phyloP scores from a whole-genome alignment of 2,888 invertebrate species.

The Deilephila porcellus region DNA sequence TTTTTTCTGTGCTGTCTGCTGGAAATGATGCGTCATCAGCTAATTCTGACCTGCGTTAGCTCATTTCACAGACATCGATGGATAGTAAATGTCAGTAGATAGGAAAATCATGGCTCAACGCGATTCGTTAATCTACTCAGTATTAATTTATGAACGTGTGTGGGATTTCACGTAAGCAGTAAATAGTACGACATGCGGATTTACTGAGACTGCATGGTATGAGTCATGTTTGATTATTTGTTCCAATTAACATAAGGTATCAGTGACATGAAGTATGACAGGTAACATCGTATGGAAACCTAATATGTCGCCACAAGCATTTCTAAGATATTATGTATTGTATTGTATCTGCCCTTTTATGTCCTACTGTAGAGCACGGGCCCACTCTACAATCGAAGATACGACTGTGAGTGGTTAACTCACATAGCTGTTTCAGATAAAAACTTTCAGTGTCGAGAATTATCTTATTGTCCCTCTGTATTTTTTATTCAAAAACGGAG shows the following conservation, averaged over 20 bases:
- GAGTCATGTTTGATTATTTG: neutral
- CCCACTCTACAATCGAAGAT: too few relatives aligned
- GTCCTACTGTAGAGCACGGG: too few relatives aligned
- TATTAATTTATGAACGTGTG: slow-evolving; percentile 30
- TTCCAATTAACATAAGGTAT: too few relatives aligned
- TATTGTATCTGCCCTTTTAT: too few relatives aligned
- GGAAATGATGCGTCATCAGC: slow-evolving; percentile 20
- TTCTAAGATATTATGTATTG: too few relatives aligned
- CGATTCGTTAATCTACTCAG: slow-evolving; percentile 27
- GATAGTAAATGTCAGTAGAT: slow-evolving; percentile 25
- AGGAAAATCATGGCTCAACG: slow-evolving; percentile 19
- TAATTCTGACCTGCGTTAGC: slow-evolving; percentile 19
- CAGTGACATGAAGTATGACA: too few relatives aligned
- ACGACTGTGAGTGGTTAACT: neutral
- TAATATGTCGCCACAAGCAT: too few relatives aligned
- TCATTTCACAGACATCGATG: slow-evolving; percentile 24
- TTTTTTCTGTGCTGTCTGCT: neutral
- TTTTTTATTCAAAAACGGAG: neutral
- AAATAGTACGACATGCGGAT: neutral
- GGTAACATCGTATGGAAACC: too few relatives aligned
- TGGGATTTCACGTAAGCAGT: slow-evolving; percentile 4
- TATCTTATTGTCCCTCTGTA: neutral
- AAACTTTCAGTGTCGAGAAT: neutral
- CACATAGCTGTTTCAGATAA: neutral
- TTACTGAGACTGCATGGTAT: neutral